phyloP scores from a whole-genome alignment of 2,888 invertebrate genomes.

The Dolichopus griseipennis region DNA sequence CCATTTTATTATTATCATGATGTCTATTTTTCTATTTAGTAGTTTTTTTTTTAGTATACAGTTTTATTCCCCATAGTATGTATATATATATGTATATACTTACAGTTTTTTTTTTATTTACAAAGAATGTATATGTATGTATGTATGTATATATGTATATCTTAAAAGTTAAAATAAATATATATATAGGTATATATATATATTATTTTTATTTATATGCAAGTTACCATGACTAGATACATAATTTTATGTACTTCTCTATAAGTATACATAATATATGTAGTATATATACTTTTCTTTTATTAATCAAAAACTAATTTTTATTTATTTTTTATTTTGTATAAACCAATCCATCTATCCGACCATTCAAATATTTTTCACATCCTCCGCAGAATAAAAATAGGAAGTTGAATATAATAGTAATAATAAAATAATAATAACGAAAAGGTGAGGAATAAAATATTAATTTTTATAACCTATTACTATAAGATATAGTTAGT shows the following conservation, averaged over 20 bases:
- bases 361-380: conserved; percentile 1
- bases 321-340: not conserved
- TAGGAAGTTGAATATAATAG: not conserved
- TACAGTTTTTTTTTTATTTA: too few species aligned
- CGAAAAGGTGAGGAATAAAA: too few species aligned
- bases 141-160: too few species aligned
- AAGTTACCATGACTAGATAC: not conserved
- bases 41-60: too few species aligned
- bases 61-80: too few species aligned
- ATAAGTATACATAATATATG: not conserved
- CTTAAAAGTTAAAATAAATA: too few species aligned
- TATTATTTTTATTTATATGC: too few species aligned
- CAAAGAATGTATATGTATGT: not conserved
- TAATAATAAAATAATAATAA: conserved; percentile 1
- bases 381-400: conserved; percentile 4
- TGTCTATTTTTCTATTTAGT: too few species aligned
- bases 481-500: too few species aligned
- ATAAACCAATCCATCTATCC: not conserved
- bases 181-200: not conserved
- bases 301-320: not conserved
- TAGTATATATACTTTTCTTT: not conserved
- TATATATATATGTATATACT: not conserved
- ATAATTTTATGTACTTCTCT: not conserved
- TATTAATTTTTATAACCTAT: too few species aligned
- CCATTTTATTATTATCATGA: too few species aligned